Base-by-base conservation (phyloP, 2,113 vertebrate genomes). In the Anoplopoma fimbria region DNA sequence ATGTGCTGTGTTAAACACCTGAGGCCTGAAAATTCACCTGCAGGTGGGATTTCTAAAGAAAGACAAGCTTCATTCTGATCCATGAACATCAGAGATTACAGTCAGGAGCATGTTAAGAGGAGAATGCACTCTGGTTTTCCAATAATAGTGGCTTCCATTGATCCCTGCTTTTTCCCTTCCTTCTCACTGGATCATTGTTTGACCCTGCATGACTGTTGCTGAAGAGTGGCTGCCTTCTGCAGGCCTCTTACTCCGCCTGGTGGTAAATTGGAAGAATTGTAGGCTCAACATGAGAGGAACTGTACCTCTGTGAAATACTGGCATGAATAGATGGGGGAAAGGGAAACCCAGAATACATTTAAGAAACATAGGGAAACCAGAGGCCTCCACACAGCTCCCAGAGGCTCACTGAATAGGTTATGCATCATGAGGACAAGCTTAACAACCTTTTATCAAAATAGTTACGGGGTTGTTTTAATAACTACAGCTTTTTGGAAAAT, bases 181-280 rank as follows among this genome's bases (percentile, higher is more conserved):
- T 58, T 77, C 68, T 40, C 12, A 33, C 38, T 42, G 21, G 13
- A 64, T 78, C 38, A 34, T 12, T 63, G 63, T 64, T 53, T 29
- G 42, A 10, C 31, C 15, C 68, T 1, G 1, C 10, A 4, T 53
- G 19, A 34, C 67, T 7, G 2, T 0, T 51, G 31, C 61, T 51
- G 4, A 25, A 13, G 64, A 45, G 8, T 23, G 15, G 14, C 38
- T 60, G 40, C 25, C 13, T 31, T 63, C 64, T 67, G 49, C 55
- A 68, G 57, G 14, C n/a, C 73, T 79, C 38, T 82, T 13, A 8
- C 55, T 9, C 72, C 90, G 36, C 84, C 82, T 34, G 34, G 71
- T 89, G 90, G 74, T 70, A 3, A 61, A 34, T 8, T 1, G 0
- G 19, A 45, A 23, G 33, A 51, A 74, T 4, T 79, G 69, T 29